Percentiles rank a stretch among this genome's conserved stretches.
phyloP scores from a whole-genome alignment of 2,797 vertebrate species.

The Anas capensis region DNA sequence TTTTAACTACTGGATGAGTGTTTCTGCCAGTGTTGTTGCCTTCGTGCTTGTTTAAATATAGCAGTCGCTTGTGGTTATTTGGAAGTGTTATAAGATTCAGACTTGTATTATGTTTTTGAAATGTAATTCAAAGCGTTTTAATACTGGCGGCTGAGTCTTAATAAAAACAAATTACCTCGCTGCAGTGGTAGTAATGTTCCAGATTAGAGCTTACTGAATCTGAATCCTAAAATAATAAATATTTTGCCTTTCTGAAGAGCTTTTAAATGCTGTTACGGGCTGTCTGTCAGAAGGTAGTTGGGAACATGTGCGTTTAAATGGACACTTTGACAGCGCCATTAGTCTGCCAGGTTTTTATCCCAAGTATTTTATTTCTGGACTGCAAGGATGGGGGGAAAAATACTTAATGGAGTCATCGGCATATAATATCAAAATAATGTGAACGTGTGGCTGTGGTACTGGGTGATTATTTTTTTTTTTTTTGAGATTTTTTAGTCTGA shows the following conservation, averaged over 20 bases:
- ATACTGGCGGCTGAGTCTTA: neutral
- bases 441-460: neutral
- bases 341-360: neutral
- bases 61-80: neutral
- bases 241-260: neutral
- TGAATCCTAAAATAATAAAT: neutral
- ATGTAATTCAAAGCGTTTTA: constrained; percentile 37
- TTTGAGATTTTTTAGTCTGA: neutral
- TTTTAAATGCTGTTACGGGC: neutral
- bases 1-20: neutral
- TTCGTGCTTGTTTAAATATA: neutral
- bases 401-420: neutral
- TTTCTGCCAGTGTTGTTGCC: neutral
- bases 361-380: neutral
- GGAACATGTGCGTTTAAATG: neutral
- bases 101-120: constrained; percentile 20
- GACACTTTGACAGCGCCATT: neutral
- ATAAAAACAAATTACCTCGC: constrained; percentile 26
- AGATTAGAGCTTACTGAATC: neutral
- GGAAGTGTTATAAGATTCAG: neutral
- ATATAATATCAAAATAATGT: neutral
- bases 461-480: neutral
- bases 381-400: neutral
- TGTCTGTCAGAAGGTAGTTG: neutral
- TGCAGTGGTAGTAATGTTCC: neutral